Evolutionary conservation across 2,797 vertebrate genomes (phyloP), one percentile per base, ranked within the genome.

Genomic region (Acanthopagrus latus): DNA sequence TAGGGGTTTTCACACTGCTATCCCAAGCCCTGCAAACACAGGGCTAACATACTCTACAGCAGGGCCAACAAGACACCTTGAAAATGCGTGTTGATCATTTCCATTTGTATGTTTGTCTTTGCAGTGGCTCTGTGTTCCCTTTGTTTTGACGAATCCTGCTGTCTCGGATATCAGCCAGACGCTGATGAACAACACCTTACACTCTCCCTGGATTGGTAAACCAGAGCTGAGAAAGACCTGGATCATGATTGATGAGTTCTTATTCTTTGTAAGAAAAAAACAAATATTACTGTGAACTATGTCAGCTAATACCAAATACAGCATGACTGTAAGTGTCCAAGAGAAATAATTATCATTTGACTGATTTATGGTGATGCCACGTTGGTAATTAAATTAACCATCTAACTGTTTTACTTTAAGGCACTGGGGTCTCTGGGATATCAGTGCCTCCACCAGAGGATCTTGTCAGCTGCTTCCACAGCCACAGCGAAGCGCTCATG

Each of bases 181-280:
- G 0, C 86, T 91, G 76, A 77, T 64, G 27, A 92, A 94, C 73
- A 66, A 75, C 10, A 82, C 67, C 59, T 88, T 92, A 50, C 94
- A 94, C 54, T 67, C 81, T 2, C 88, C 94, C 33, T 96, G 95
- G 94, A 78, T 91, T 10, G 95, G 95, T 14, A 80, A 64, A 48
- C 71, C 87, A 38, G 87, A 89, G 55, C 66, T 75, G 4, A 70
- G 69, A 0, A 77, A 82, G 16, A 54, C 89, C 58, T 89, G 91
- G 86, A 81, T 86, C 50, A 92, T 95, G 87, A 71, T 95, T 52
- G 95, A 95, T 72, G 54, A 78, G 0, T 81, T 88, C 44, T 43
- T 86, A 7, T 18, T 74, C 5, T 18, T 82, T 29, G 86, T 89
- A 71, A 74, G 94, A 74, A 90, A 50, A 0, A 2, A n/a, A n/a